Evolutionary conservation across 2,113 vertebrate species (phyloP).

Genomic region (Cepphus grylle): DNA sequence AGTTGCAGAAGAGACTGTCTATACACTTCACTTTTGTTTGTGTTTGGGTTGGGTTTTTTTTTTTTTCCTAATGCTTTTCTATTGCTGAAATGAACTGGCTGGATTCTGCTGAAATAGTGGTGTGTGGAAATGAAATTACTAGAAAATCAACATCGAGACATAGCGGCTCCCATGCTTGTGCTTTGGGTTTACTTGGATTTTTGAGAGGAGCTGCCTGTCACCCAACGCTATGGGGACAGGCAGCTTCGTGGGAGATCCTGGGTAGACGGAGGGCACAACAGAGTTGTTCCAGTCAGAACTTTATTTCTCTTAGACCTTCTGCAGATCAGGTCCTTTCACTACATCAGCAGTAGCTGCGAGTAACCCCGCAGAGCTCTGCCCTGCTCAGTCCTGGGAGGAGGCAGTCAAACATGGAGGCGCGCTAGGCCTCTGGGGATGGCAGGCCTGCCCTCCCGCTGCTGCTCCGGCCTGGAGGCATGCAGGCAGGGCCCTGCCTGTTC

Average conservation of each 20-base stretch:
- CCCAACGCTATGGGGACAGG: too few relatives aligned
- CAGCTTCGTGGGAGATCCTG: neutral
- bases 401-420: too few relatives aligned
- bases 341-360: accelerated
- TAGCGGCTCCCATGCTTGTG: too few relatives aligned
- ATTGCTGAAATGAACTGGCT: neutral
- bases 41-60: neutral
- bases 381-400: accelerated
- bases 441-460: neutral
- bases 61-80: neutral
- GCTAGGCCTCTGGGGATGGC: neutral
- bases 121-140: neutral
- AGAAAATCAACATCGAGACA: neutral
- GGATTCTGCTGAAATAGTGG: neutral
- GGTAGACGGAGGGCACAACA: too few relatives aligned
- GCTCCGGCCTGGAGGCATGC: accelerated
- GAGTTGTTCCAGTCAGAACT: neutral
- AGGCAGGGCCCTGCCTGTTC: neutral
- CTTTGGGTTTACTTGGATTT: neutral
- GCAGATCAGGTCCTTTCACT: accelerated
- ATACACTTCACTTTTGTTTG: neutral
- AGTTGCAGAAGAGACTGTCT: neutral
- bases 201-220: neutral
- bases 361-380: too few relatives aligned
- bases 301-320: neutral